These are phyloP conservation scores for Anguilla japonica DNA, from an alignment of 2,113 vertebrate genomes.

Conservation along the genomic window DNA sequence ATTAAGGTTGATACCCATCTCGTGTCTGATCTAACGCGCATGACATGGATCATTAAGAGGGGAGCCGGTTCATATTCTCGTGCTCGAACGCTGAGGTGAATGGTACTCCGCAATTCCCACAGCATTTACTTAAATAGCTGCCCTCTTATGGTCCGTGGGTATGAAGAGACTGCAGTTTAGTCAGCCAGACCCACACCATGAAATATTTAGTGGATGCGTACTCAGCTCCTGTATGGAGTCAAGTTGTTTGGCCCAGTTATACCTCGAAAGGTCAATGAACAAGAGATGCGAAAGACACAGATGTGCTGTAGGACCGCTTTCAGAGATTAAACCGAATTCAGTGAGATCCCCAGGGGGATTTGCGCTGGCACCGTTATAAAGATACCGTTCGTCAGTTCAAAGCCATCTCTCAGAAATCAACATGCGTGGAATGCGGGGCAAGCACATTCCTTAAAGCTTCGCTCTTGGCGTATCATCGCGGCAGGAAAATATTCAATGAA, in stretches of 20 bases:
- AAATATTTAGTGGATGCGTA: background rate
- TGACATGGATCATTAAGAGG: background rate
- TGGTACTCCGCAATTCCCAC: background rate
- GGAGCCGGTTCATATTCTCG: background rate
- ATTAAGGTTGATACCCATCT: background rate
- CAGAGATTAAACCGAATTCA: background rate
- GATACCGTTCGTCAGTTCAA: background rate
- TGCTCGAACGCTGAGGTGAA: background rate
- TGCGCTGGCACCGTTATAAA: background rate
- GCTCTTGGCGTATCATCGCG: background rate
- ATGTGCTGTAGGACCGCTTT: background rate
- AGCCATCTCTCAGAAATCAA: background rate
- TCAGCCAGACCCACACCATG: background rate
- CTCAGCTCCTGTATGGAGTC: background rate
- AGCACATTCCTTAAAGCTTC: background rate
- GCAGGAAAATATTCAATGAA: background rate
- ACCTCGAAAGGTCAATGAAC: background rate
- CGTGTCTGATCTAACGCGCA: background rate
- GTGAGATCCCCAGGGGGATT: background rate
- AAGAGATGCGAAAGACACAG: background rate
- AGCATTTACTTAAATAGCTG: background rate
- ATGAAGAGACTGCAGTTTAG: constrained; percentile 4
- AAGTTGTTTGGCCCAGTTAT: background rate
- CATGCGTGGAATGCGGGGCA: background rate
- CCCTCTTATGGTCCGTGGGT: background rate